Evolutionary conservation across 2,113 vertebrate genomes (phyloP).

Genomic region (Heterotis niloticus): DNA sequence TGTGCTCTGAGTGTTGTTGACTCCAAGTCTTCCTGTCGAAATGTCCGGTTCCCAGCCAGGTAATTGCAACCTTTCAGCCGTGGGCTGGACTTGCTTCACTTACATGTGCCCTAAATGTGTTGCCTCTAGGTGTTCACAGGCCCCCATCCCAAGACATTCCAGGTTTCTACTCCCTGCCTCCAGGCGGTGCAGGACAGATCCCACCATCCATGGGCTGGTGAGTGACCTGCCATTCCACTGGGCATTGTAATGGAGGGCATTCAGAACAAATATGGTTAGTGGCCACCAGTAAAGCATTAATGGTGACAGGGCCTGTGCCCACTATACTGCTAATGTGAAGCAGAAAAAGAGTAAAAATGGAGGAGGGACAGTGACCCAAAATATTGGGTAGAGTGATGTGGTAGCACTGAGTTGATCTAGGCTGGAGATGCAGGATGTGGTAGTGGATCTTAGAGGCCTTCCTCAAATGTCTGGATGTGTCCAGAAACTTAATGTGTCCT

Average conservation of each 20-base stretch:
- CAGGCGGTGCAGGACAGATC: slow-evolving; percentile 88
- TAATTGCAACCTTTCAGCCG: slow-evolving; percentile 40
- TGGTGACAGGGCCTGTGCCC: too few species aligned
- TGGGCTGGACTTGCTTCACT: background rate
- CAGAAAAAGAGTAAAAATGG: background rate
- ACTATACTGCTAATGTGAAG: background rate
- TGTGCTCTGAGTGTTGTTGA: background rate
- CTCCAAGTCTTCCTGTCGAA: slow-evolving; percentile 31
- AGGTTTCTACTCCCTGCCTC: slow-evolving; percentile 86
- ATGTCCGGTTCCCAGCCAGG: slow-evolving; percentile 55
- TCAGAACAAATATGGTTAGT: background rate
- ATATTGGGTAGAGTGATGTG: background rate
- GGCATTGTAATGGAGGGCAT: too few species aligned
- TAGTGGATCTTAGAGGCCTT: background rate
- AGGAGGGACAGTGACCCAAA: background rate
- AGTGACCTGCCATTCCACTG: slow-evolving; percentile 52
- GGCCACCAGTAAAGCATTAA: too few species aligned
- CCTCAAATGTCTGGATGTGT: background rate
- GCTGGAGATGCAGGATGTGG: background rate
- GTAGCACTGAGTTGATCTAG: background rate
- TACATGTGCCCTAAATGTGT: slow-evolving; percentile 4
- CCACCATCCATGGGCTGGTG: slow-evolving; percentile 93
- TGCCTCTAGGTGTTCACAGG: slow-evolving; percentile 78
- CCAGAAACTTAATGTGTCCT: background rate
- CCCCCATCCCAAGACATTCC: slow-evolving; percentile 88